A percentile compares a stretch with the other conserved stretches of the same genome.
Conservation (phyloP, 2,113 vertebrate genomes). For the Dasyprocta punctata region DNA sequence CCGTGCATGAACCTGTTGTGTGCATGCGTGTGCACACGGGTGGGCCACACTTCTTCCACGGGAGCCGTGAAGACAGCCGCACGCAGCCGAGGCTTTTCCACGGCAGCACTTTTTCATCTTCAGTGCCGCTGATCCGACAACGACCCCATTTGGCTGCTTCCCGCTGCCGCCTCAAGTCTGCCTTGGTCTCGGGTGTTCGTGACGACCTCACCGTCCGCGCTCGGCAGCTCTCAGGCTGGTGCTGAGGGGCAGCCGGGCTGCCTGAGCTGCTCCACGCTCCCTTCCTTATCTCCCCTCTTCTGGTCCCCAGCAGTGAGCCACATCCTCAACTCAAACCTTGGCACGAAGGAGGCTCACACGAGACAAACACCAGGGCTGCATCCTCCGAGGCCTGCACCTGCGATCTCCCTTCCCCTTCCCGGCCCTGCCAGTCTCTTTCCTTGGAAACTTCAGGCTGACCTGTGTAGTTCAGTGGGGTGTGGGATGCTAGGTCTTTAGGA, state of each 20-base stretch:
- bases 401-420: no score
- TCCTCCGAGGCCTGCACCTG: neutral
- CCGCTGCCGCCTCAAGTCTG: neutral
- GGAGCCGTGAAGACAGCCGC: no score
- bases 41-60: neutral
- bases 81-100: neutral
- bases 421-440: neutral
- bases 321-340: neutral
- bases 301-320: neutral
- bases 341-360: fast-evolving
- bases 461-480: no score
- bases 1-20: neutral
- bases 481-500: no score
- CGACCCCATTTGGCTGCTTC: constrained; percentile 76
- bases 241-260: neutral
- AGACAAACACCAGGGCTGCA: neutral
- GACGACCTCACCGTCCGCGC: neutral
- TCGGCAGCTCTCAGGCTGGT: neutral
- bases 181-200: neutral
- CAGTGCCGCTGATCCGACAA: constrained; percentile 65
- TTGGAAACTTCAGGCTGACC: neutral
- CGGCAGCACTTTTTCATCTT: fast-evolving
- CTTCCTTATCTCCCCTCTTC: neutral
- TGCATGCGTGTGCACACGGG: no score
- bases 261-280: neutral